Conservation (phyloP, 2,888 invertebrate species). For the Yponomeuta sedellus region DNA sequence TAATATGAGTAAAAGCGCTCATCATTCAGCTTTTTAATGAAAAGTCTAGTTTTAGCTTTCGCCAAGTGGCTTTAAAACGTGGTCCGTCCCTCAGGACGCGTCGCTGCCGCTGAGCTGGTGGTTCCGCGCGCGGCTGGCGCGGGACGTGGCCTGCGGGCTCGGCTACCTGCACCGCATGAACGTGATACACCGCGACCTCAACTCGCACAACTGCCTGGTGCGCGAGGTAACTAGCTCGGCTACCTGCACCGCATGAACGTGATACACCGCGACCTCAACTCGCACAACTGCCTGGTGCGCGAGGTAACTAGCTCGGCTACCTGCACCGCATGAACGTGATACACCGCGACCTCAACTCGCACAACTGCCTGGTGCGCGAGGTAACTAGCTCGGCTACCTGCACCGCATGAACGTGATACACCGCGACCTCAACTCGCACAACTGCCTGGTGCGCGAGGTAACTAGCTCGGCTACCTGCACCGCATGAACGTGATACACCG, state of each 20-base stretch:
- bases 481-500: too few relatives aligned
- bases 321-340: conserved; percentile 96
- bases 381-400: conserved; percentile 75
- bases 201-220: conserved; percentile 96
- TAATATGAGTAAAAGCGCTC: too few relatives aligned
- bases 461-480: too few relatives aligned
- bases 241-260: conserved; percentile 96
- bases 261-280: conserved; percentile 96
- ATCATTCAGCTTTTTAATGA: too few relatives aligned
- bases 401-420: conserved; percentile 97
- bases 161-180: conserved; percentile 95
- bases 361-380: conserved; percentile 71
- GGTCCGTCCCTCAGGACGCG: conserved; percentile 37
- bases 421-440: conserved; percentile 95
- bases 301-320: conserved; percentile 63
- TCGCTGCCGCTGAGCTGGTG: conserved; percentile 85
- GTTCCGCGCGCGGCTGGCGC: conserved; percentile 88
- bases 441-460: conserved; percentile 39
- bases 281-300: conserved; percentile 79
- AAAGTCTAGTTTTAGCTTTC: too few relatives aligned
- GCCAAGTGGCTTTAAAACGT: too few relatives aligned
- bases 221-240: conserved; percentile 77
- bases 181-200: conserved; percentile 96
- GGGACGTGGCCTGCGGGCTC: conserved; percentile 95
- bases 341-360: conserved; percentile 95